Evolutionary conservation across 1,140 invertebrate genomes (phyloP), one percentile per base, ranked within the genome.

Genomic region (Coenobita brevimanus): DNA sequence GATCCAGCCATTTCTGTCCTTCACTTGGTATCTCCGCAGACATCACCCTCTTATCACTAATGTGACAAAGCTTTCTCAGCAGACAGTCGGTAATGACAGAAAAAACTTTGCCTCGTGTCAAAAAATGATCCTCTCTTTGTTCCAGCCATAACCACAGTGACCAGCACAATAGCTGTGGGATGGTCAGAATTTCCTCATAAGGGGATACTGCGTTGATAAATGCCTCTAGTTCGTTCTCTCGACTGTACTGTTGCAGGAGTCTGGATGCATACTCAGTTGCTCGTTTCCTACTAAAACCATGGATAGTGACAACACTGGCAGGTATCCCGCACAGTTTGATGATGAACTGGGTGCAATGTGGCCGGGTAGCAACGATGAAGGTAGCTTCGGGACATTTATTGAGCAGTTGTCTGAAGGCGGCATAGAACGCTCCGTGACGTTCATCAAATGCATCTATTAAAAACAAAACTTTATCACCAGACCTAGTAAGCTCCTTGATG

Each of bases 81-180:
- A 81, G 33, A 64, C 60, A 81, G 41, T 81, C 78, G 38, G 78
- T 81, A 21, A 81, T 60, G 36, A 21, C 41, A 36, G 60, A 33
- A 30, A 62, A 81, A 4, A 64, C 15, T 30, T 64, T 81, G 4
- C 57, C 78, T 43, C 36, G 27, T 38, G 78, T 64, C 27, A 36
- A 64, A 36, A 81, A 81, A 21, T 41, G 30, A 2, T 41, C 78
- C 15, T 21, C 27, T 27, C 60, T 57, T 41, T 81, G 15, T 36
- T 64, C 54, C 57, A 60, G 24, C 78, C 78, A 81, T n/a, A 64
- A 64, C 78, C 60, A 81, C 4, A 57, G 30, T 21, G 21, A 43
- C 78, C 78, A 81, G 13, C 78, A 81, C 33, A 81, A n/a, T 24
- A 81, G 57, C 21, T 81, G 78, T 64, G 78, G 78, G 17, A 81